These are phyloP conservation scores for Morelia viridis DNA, from an alignment of 2,797 vertebrate genomes.

Conservation along the genomic window DNA sequence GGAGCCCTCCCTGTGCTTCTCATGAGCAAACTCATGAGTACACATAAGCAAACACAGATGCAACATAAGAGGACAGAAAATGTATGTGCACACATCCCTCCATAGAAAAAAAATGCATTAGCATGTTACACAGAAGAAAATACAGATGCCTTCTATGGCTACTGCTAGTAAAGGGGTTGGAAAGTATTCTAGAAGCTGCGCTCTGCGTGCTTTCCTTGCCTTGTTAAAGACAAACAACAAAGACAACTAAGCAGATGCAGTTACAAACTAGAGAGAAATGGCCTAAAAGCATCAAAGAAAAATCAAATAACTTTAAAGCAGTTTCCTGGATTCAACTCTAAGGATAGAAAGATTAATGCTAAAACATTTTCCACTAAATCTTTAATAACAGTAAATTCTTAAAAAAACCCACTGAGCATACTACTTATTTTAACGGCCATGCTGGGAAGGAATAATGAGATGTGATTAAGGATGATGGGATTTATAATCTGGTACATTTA, in stretches of 20 bases:
- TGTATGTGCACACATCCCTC: too few relatives aligned
- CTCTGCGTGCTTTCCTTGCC: background rate
- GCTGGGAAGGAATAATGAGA: background rate
- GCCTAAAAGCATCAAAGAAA: background rate
- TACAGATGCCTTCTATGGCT: background rate
- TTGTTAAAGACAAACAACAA: background rate
- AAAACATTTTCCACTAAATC: background rate
- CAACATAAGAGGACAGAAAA: background rate
- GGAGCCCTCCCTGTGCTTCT: background rate
- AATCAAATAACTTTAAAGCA: background rate
- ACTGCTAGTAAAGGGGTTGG: background rate
- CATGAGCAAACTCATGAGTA: background rate
- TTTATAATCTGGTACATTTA: background rate
- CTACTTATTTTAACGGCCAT: background rate
- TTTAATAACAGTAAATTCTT: background rate
- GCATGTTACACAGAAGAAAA: background rate
- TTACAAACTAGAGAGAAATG: background rate
- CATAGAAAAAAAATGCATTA: background rate
- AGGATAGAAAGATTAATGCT: background rate
- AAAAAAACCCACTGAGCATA: background rate
- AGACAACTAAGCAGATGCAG: background rate
- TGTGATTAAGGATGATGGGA: background rate
- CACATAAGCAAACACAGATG: background rate
- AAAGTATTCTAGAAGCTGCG: background rate
- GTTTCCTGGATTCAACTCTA: background rate